Evolutionary conservation across 1,140 invertebrate genomes (phyloP).

Genomic region (Zaprionus capensis): DNA sequence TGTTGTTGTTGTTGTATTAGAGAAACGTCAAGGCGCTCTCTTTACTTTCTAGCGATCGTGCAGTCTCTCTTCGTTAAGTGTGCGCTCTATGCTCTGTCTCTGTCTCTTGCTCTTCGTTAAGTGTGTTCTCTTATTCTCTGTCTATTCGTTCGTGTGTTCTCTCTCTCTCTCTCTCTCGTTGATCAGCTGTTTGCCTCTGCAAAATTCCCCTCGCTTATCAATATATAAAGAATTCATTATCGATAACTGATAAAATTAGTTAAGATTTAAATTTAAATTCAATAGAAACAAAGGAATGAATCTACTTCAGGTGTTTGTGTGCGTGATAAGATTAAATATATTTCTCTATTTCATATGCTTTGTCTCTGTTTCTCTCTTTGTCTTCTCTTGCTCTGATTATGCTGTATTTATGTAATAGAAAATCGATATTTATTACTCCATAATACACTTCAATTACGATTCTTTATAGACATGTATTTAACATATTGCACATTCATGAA

Average conservation of each 20-base stretch:
- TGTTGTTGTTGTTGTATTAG: neutral
- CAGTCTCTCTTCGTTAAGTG: neutral
- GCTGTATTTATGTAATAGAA: neutral
- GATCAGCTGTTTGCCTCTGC: neutral
- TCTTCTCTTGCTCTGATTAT: too few species aligned
- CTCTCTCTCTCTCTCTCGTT: neutral
- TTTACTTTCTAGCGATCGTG: neutral
- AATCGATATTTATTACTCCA: neutral
- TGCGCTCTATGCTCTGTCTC: neutral
- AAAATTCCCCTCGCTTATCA: slow-evolving; percentile 33
- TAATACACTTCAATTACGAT: too few species aligned
- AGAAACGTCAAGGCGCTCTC: neutral
- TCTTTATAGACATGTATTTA: too few species aligned
- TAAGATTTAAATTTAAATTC: slow-evolving; percentile 36
- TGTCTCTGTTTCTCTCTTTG: too few species aligned
- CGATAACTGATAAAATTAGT: slow-evolving; percentile 40
- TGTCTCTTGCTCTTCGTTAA: neutral
- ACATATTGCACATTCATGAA: too few species aligned
- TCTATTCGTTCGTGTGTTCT: too few species aligned
- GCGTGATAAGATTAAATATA: slow-evolving; percentile 31
- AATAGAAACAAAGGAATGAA: slow-evolving; percentile 15
- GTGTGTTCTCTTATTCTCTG: neutral
- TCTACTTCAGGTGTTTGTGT: neutral
- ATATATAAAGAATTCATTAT: slow-evolving; percentile 16
- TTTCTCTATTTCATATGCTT: neutral